Conservation (phyloP, 2,113 vertebrate genomes). For the Osmerus eperlanus region DNA sequence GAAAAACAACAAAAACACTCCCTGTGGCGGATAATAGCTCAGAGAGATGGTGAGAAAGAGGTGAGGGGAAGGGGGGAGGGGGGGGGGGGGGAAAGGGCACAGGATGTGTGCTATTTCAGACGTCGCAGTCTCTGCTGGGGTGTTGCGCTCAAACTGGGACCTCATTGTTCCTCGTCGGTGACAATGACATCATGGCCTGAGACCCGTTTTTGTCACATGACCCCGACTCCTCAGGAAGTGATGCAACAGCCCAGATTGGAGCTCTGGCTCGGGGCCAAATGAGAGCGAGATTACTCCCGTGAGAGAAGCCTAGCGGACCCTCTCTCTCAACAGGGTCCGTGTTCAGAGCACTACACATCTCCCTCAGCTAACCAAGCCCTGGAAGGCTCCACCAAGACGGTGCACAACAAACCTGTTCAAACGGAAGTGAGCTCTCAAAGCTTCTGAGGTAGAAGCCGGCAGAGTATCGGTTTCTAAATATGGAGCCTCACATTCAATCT, state of each 20-base stretch:
- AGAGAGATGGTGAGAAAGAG: constrained; percentile 14
- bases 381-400: too few relatives aligned
- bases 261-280: constrained; percentile 1
- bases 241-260: constrained; percentile 37
- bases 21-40: constrained; percentile 8
- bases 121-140: neutral
- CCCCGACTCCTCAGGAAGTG: constrained; percentile 39
- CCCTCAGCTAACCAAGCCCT: too few relatives aligned
- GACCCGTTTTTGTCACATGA: constrained; percentile 53
- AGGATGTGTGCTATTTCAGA: constrained; percentile 62
- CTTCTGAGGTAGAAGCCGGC: constrained; percentile 10
- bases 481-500: constrained; percentile 48
- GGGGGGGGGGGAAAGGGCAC: constrained; percentile 14
- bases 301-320: too few relatives aligned
- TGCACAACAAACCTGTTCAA: too few relatives aligned
- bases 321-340: too few relatives aligned
- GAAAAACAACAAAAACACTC: neutral
- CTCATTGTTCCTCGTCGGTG: constrained; percentile 61
- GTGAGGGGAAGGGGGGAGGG: neutral
- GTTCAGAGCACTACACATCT: too few relatives aligned
- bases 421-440: too few relatives aligned
- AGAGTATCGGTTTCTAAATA: constrained; percentile 47
- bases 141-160: constrained; percentile 36
- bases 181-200: constrained; percentile 59
- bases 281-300: neutral